Conservation (phyloP, 2,888 invertebrate species). For the Gerris lacustris region DNA sequence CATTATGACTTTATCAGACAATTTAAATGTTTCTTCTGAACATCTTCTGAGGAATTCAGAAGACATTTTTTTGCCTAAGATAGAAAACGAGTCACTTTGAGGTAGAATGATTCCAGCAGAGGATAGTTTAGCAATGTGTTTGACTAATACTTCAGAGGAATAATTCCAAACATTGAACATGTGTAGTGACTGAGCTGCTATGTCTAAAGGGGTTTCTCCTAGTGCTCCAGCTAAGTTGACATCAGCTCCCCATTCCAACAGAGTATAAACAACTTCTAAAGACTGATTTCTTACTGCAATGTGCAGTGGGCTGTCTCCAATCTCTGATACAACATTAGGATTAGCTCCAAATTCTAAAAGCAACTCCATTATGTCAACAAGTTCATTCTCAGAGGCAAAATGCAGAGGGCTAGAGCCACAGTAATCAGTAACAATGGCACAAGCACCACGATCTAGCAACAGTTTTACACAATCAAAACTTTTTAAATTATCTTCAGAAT, state of each 20-base stretch:
- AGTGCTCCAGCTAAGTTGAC: neutral
- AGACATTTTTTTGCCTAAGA: neutral
- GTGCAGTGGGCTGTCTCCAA: neutral
- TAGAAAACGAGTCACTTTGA: neutral
- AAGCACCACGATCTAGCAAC: neutral
- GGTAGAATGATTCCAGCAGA: neutral
- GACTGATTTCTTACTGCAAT: neutral
- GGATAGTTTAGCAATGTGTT: neutral
- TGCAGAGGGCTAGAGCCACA: neutral
- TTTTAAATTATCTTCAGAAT: neutral
- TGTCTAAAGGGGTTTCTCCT: neutral
- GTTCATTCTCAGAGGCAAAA: neutral
- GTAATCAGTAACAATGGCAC: neutral
- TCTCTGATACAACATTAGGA: neutral
- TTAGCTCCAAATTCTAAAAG: neutral
- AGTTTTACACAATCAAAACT: neutral
- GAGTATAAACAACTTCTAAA: neutral
- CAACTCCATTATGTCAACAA: neutral
- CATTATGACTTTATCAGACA: neutral
- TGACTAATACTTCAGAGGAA: neutral
- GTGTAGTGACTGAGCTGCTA: neutral
- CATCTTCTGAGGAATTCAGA: neutral
- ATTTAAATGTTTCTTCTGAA: neutral
- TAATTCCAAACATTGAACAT: constrained; percentile 3
- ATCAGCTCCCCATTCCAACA: neutral